These are phyloP conservation scores for Recurvirostra avosetta DNA, from an alignment of 2,113 vertebrate genomes.

Conservation along the genomic window DNA sequence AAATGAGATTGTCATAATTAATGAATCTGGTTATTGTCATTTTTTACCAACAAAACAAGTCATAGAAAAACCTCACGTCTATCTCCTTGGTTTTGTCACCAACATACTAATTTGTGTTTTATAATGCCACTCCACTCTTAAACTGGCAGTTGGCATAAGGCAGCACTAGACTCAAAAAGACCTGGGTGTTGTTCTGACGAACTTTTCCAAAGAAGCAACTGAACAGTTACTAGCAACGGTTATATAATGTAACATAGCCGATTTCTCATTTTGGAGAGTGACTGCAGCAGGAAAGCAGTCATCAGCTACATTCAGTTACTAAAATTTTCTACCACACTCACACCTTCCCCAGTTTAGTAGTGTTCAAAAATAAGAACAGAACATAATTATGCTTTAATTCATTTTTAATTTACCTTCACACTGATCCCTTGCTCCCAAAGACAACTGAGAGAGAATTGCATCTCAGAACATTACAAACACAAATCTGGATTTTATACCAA, in stretches of 20 bases:
- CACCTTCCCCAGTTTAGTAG: not conserved
- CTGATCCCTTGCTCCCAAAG: not conserved
- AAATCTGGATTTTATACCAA: not conserved
- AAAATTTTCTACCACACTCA: not conserved
- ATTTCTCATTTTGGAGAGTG: not conserved
- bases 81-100: not conserved
- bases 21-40: not conserved
- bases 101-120: not conserved
- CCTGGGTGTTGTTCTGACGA: not conserved
- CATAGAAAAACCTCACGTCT: not conserved
- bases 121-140: not conserved
- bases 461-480: not conserved
- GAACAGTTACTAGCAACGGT: not conserved
- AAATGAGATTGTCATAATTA: not conserved
- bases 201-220: not conserved
- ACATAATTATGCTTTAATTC: not conserved
- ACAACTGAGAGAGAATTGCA: not conserved
- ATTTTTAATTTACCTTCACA: not conserved
- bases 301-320: not conserved
- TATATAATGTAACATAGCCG: not conserved
- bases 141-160: not conserved
- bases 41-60: not conserved
- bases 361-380: not conserved
- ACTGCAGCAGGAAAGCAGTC: not conserved
- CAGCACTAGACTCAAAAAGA: not conserved